A percentile compares a stretch with the other conserved stretches of the same genome.
These are phyloP conservation scores for Entomyzon cyanotis DNA, from an alignment of 2,113 vertebrate species.

Conservation along the genomic window DNA sequence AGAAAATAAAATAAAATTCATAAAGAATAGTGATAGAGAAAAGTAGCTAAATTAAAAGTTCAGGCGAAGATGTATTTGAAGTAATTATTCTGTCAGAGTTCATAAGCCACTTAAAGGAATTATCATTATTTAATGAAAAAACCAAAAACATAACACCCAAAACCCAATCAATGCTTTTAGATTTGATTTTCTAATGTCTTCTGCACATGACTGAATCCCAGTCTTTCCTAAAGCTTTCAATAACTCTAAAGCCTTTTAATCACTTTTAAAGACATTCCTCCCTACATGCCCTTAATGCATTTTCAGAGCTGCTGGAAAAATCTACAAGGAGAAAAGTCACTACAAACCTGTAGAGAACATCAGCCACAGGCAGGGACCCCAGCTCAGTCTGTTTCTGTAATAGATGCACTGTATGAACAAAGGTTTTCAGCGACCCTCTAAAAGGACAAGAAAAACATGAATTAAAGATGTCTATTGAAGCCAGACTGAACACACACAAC, in stretches of 20 bases:
- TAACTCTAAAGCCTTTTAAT: not conserved
- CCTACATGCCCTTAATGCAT: not conserved
- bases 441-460: slow-evolving; percentile 67
- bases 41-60: not conserved
- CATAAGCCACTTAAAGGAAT: not conserved
- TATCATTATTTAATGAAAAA: not conserved
- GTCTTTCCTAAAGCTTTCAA: not conserved
- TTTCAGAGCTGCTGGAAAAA: not conserved
- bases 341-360: slow-evolving; percentile 95
- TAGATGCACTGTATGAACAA: slow-evolving; percentile 97
- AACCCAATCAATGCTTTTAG: not conserved
- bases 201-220: not conserved
- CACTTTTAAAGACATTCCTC: not conserved
- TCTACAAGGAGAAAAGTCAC: not conserved
- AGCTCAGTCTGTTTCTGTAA: slow-evolving; percentile 96
- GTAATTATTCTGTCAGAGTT: not conserved
- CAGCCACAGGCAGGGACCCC: slow-evolving; percentile 91
- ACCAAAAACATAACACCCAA: not conserved
- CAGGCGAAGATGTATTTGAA: not conserved
- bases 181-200: not conserved
- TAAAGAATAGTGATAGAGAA: not conserved
- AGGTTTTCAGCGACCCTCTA: slow-evolving; percentile 98
- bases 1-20: not conserved
- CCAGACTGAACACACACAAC: not conserved
- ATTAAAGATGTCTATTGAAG: slow-evolving; percentile 30